Conservation (phyloP, 2,888 invertebrate genomes). For the Acleris literana region DNA sequence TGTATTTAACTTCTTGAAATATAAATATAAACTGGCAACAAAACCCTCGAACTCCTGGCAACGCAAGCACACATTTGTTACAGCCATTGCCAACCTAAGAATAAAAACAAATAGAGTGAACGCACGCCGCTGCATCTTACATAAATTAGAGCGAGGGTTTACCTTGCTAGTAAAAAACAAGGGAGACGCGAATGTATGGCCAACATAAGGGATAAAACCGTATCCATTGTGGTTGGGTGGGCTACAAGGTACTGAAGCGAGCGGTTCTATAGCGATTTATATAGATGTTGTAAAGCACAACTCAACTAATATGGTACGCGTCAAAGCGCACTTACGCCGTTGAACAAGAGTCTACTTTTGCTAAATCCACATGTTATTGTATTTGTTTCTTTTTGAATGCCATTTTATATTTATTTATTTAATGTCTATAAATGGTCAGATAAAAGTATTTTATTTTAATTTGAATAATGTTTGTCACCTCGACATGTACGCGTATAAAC, state of each 20-base stretch:
- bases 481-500: no score
- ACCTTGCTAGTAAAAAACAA: slow-evolving; percentile 36
- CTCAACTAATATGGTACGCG: no score
- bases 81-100: slow-evolving; percentile 4
- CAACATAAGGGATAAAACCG: slow-evolving; percentile 28
- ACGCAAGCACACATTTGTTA: slow-evolving; percentile 2
- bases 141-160: slow-evolving; percentile 38
- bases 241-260: neutral
- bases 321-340: no score
- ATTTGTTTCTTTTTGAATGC: no score
- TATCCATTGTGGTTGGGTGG: slow-evolving; percentile 20
- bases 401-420: no score
- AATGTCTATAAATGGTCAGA: no score
- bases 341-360: no score
- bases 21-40: slow-evolving; percentile 8
- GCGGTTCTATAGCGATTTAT: no score
- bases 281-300: no score
- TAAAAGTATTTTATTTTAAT: no score
- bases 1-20: neutral
- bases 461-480: no score
- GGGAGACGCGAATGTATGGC: slow-evolving; percentile 34
- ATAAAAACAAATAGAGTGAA: slow-evolving; percentile 25
- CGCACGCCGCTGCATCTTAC: slow-evolving; percentile 31
- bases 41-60: slow-evolving; percentile 5
- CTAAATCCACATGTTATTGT: no score